Evolutionary conservation across 2,113 vertebrate genomes (phyloP).

Genomic region (Panthera uncia): DNA sequence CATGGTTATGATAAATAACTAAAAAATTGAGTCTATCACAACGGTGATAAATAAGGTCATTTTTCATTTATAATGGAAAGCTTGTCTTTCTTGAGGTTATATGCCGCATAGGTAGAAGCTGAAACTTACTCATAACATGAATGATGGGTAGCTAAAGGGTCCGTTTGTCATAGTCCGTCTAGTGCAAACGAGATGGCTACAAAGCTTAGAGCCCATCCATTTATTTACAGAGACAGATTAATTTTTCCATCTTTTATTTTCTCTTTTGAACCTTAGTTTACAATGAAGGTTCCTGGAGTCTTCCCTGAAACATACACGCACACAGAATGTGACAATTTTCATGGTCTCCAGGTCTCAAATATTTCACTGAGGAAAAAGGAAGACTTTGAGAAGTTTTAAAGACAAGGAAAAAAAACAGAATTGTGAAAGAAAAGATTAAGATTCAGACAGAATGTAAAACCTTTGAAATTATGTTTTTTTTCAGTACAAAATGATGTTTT

Average conservation of each 20-base stretch:
- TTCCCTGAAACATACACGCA: neutral
- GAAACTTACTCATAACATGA: conserved; percentile 55
- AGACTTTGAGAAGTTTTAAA: neutral
- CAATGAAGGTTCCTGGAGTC: neutral
- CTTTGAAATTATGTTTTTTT: neutral
- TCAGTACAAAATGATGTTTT: neutral
- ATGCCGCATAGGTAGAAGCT: conserved; percentile 6
- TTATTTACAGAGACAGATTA: conserved; percentile 62
- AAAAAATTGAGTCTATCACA: conserved; percentile 57
- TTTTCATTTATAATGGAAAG: conserved; percentile 73
- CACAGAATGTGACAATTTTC: neutral
- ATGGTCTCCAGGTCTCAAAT: neutral
- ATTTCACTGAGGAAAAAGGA: neutral
- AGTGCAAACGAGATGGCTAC: conserved; percentile 47
- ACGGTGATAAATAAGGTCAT: conserved; percentile 26
- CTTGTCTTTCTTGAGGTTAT: conserved; percentile 55
- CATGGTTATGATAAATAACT: conserved; percentile 56
- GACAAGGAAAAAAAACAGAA: neutral
- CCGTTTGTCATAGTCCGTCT: conserved; percentile 23
- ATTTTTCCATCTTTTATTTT: conserved; percentile 51
- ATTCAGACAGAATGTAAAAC: neutral
- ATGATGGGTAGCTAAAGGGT: conserved; percentile 55
- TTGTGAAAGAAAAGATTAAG: neutral
- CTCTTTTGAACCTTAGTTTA: conserved; percentile 18
- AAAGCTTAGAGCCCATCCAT: conserved; percentile 50